Conservation (phyloP, 2,888 invertebrate genomes). For the Brassicogethes aeneus region DNA sequence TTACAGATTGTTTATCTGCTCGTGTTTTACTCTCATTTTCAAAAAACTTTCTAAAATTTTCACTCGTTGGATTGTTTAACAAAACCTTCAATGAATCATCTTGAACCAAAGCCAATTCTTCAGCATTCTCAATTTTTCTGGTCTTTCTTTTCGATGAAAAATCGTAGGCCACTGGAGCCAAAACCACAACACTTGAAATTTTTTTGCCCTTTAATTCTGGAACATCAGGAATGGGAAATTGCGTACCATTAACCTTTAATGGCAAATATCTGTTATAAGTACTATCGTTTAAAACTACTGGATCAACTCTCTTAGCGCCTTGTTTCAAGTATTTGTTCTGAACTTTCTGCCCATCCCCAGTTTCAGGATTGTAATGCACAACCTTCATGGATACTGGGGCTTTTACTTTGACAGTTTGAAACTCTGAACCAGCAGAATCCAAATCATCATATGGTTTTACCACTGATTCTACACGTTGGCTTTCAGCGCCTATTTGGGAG, state of each 20-base stretch:
- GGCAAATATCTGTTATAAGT: constrained; percentile 74
- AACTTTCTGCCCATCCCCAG: constrained; percentile 60
- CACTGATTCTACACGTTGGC: constrained; percentile 56
- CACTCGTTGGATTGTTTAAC: constrained; percentile 62
- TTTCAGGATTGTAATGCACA: constrained; percentile 70
- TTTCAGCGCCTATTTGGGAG: constrained; percentile 42
- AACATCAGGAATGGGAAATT: constrained; percentile 75
- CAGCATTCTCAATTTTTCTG: constrained; percentile 51
- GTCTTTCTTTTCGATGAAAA: constrained; percentile 45
- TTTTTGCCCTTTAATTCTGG: constrained; percentile 65
- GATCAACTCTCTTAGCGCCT: constrained; percentile 63
- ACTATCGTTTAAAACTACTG: constrained; percentile 63
- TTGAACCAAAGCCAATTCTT: constrained; percentile 33
- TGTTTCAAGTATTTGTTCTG: constrained; percentile 63
- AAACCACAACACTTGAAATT: constrained; percentile 76
- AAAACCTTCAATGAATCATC: constrained; percentile 69
- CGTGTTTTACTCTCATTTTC: constrained; percentile 67
- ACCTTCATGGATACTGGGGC: constrained; percentile 74
- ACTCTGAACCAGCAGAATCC: constrained; percentile 51
- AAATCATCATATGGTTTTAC: constrained; percentile 41
- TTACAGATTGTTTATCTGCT: constrained; percentile 69
- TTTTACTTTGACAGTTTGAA: constrained; percentile 37
- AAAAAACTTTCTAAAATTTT: constrained; percentile 74
- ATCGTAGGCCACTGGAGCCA: constrained; percentile 74
- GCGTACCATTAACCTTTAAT: constrained; percentile 73